Base-by-base conservation (phyloP, 1,140 invertebrate genomes). In the Heliconius eleuchia region DNA sequence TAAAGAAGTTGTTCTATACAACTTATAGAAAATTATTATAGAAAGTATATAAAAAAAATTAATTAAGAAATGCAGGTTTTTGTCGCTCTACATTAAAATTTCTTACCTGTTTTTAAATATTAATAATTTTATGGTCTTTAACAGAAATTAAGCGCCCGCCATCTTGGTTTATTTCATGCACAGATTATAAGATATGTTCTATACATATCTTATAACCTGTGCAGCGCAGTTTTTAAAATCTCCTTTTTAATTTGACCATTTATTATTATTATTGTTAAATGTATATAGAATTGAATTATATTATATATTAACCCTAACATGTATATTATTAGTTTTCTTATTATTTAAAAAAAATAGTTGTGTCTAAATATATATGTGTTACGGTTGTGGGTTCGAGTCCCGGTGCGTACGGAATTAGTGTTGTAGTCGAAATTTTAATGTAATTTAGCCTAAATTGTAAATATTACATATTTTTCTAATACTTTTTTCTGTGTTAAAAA, bases 361-460 rank as follows among this genome's bases (percentile, higher is more conserved):
- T 52, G 18, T 52, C 50, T 52, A 52, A 52, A 52, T 19, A 52
- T 57, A 66, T 13, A 66, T 30, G 60, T 66, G 27, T 66, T 27
- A 27, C 27, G 60, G 60, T 27, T 66, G 60, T 66, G 60, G 60
- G 60, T 30, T 66, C 60, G 60, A 66, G 27, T 66, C 60, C 60
- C 60, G 60, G 60, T 66, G 60, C 60, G 60, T 66, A 57, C 27
- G n/a, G 60, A 60, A 27, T 66, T 66, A 66, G 60, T 66, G 60
- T 66, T 66, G 60, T 66, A 66, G 60, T 66, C 23, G 60, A 66
- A 30, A 66, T 66, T 66, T 66, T 27, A 30, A 66, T 66, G 57
- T 60, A 60, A 60, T 60, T 60, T 60, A 60, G 57, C 9, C 8
- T 66, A 66, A 66, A 66, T 66, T 66, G 60, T 66, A 66, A 66